Percentiles rank a stretch among this genome's conserved stretches.
phyloP scores from a whole-genome alignment of 2,113 vertebrate species.

The Cyrtonyx montezumae region DNA sequence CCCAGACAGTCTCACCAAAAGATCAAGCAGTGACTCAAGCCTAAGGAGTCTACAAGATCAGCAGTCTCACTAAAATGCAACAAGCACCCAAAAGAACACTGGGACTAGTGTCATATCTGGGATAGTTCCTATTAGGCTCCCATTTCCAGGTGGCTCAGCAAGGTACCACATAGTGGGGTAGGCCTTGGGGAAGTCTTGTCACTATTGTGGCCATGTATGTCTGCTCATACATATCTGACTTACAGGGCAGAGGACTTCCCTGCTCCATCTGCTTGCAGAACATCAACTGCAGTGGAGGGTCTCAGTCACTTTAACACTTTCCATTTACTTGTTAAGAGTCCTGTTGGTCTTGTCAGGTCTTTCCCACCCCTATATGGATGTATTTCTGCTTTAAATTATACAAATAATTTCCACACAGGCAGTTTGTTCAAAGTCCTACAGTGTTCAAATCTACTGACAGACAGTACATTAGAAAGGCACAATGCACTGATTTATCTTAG shows the following conservation, averaged over 20 bases:
- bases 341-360: not conserved
- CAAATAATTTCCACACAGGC: conserved; percentile 12
- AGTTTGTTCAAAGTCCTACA: conserved; percentile 21
- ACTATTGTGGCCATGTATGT: not conserved
- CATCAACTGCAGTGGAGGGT: not conserved
- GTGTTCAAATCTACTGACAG: no score
- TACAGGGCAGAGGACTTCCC: not conserved
- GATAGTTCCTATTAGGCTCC: not conserved
- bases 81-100: not conserved
- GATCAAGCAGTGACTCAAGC: not conserved
- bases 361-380: not conserved
- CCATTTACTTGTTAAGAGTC: not conserved
- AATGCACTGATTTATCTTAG: conserved; percentile 25
- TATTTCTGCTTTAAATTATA: conserved; percentile 54
- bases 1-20: not conserved
- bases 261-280: not conserved
- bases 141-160: not conserved
- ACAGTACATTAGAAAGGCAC: conserved; percentile 31
- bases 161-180: not conserved
- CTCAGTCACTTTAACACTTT: not conserved
- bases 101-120: not conserved
- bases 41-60: not conserved
- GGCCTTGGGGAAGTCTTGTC: not conserved
- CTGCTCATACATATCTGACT: not conserved
- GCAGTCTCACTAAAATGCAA: not conserved